Base-by-base conservation (phyloP, 2,113 vertebrate genomes). In the Lutjanus erythropterus region DNA sequence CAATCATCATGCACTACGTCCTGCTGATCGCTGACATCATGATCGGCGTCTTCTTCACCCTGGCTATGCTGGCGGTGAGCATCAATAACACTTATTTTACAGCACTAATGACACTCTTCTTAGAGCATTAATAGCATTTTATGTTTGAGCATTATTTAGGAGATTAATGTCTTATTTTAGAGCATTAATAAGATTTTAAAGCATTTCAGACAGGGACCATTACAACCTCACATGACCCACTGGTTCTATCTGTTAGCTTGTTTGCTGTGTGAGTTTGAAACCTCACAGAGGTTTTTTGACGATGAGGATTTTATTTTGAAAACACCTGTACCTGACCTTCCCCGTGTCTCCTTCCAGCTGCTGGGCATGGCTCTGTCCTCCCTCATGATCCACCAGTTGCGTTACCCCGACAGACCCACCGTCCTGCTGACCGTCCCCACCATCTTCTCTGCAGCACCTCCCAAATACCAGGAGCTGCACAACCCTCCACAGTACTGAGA, bases 401-500 rank as follows among this genome's bases (percentile, higher is more conserved):
- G 81, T 12, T 2, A 27, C n/a, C 19, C 25, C 14, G 1, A 18
- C 23, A n/a, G 10, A 3, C 1, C 76, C 29, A 15, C 79, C 41
- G 0, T 85, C 42, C 2, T 89, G 27, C 3, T 88, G 47, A 33
- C 27, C 0, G 60, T 90, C 0, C 87, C 90, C 9, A 0, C 84
- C 35, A 6, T 79, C 62, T 86, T 90, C 85, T n/a, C 47, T 15
- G 0, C 72, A 0, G 0, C 16, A 3, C 86, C 76, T 0, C 88
- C 88, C 21, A 90, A 90, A n/a, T 92, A 90, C 77, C 31, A 87
- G 71, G 83, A 92, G 83, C 79, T 90, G 55, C 62, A 87, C 3
- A 88, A 88, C 62, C 23, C 73, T 1, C 81, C 88, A 0, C 4
- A 11, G 1, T 91, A 87, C 69, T 83, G n/a, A 65, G 58, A 46